Evolutionary conservation across 2,113 vertebrate species (phyloP).

Genomic region (Phrynosoma blainvillii): DNA sequence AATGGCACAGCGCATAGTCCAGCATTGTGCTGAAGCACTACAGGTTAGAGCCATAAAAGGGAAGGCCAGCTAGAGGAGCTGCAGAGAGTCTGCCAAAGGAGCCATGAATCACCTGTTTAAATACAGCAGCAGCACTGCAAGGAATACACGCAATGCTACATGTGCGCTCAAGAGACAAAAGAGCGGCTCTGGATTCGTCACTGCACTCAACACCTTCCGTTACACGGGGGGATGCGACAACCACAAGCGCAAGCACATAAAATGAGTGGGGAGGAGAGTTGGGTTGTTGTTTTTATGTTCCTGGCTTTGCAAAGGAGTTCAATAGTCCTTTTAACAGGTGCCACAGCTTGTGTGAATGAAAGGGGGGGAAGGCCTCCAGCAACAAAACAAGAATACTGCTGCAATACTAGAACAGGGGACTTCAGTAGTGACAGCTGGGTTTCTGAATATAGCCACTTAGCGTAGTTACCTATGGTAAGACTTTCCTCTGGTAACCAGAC

Average conservation of each 20-base stretch:
- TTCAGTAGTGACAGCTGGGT: no score
- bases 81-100: not conserved
- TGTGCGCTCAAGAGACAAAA: not conserved
- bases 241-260: not conserved
- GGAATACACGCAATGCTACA: not conserved
- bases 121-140: not conserved
- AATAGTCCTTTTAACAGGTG: no score
- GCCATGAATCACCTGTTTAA: not conserved
- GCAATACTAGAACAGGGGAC: no score
- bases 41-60: fast-evolving
- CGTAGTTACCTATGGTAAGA: no score
- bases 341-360: not conserved
- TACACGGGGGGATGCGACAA: not conserved
- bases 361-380: not conserved
- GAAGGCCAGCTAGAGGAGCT: fast-evolving
- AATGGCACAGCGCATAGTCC: fast-evolving
- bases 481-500: no score
- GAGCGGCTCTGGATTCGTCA: not conserved
- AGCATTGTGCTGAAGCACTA: fast-evolving
- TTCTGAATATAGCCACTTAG: no score
- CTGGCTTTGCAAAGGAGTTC: not conserved
- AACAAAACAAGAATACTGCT: not conserved
- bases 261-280: no score
- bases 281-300: no score
- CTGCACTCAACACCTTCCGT: not conserved